Conservation (phyloP, 2,797 vertebrate genomes). For the Bradypus variegatus region DNA sequence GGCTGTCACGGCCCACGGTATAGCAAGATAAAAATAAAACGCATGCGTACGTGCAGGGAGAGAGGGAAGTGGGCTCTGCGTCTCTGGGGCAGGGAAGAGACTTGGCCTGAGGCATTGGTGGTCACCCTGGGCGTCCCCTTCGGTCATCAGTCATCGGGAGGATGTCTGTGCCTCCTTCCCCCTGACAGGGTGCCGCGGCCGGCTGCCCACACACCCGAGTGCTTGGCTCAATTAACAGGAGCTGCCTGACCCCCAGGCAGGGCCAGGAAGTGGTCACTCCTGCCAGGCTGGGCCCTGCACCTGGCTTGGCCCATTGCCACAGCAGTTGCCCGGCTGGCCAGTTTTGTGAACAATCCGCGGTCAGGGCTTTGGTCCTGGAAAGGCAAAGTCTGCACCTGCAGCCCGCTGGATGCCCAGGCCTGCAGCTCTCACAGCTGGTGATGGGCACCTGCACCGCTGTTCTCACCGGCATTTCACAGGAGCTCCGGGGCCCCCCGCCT, state of each 20-base stretch:
- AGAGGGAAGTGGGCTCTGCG: neutral
- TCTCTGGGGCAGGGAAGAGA: neutral
- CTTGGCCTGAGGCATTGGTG: neutral
- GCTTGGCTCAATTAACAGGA: conserved; percentile 4
- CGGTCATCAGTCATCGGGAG: neutral
- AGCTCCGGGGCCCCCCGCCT: no score
- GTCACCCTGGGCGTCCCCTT: neutral
- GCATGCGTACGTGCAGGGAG: neutral
- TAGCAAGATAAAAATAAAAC: conserved; percentile 45
- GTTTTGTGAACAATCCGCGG: conserved; percentile 30
- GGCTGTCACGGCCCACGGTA: conserved; percentile 42
- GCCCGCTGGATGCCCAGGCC: neutral
- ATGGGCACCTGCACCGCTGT: neutral
- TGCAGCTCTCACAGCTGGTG: neutral
- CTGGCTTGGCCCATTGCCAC: conserved; percentile 11
- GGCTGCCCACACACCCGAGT: conserved; percentile 13
- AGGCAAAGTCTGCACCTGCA: neutral
- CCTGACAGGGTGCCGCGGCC: neutral
- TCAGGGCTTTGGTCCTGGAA: conserved; percentile 15
- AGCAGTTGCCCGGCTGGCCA: conserved; percentile 30
- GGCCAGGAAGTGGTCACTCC: conserved; percentile 42
- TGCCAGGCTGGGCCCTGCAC: neutral
- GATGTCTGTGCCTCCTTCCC: conserved; percentile 4
- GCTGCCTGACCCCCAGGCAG: neutral
- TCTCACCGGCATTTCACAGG: neutral